Evolutionary conservation across 2,797 vertebrate genomes (phyloP), one percentile per base, ranked within the genome.

Genomic region (Rachycentron canadum): DNA sequence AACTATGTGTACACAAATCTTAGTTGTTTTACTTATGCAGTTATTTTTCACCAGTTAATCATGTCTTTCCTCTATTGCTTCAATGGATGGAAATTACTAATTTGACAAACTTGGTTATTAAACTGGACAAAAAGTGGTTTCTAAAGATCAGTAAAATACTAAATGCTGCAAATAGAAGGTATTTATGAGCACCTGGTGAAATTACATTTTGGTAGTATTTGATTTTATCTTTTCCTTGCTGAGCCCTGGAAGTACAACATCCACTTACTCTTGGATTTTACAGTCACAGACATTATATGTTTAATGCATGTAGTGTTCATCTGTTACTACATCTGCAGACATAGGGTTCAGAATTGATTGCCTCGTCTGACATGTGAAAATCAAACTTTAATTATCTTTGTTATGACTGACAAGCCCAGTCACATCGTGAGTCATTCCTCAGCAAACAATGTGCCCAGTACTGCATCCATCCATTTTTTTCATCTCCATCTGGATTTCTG

Each of bases 1-100:
- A 32, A 19, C 40, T 10, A 7, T 2, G 9, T 36, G 34, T 10
- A 36, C 34, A 36, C n/a, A 32, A 41, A 4, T 17, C 12, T 41
- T 41, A 41, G n/a, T n/a, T n/a, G n/a, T n/a, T 41, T 16, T 41
- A 41, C 17, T 41, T 43, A 43, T 43, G 2, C 41, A 17, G 8
- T n/a, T 19, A 16, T 76, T 57, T 72, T 61, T 23, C 36, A 67
- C 52, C 28, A 30, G 25, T 72, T 43, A 52, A 28, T 71, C n/a
- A n/a, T n/a, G n/a, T n/a, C n/a, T 32, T 32, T 32, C n/a, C 3
- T 47, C 1, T 12, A 23, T 4, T 23, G 3, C 45, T 21, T 50
- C n/a, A 50, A n/a, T 13, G 23, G 23, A 50, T 12, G 47, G n/a
- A 50, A 50, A 50, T 23, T 12, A 23, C 1, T 23, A 50, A 50